These are phyloP conservation scores for Apis laboriosa DNA, from an alignment of 1,140 invertebrate genomes.

Conservation along the genomic window DNA sequence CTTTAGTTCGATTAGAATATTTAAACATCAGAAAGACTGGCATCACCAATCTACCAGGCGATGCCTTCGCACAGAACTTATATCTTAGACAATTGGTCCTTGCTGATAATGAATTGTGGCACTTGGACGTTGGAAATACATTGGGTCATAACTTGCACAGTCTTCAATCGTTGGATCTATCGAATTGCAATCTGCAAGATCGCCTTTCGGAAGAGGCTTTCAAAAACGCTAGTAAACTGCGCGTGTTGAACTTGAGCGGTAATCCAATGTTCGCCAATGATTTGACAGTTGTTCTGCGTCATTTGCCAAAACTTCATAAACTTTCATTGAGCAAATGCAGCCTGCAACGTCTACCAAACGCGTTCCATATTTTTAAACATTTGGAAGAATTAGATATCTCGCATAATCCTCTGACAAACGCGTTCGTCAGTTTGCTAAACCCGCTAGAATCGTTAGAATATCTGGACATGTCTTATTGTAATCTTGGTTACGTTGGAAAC, in stretches of 20 bases:
- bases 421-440: slow-evolving; percentile 85
- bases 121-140: slow-evolving; percentile 85
- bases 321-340: slow-evolving; percentile 86
- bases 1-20: slow-evolving; percentile 83
- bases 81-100: slow-evolving; percentile 85
- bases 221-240: slow-evolving; percentile 85
- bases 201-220: slow-evolving; percentile 86
- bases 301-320: slow-evolving; percentile 84
- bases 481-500: slow-evolving; percentile 84
- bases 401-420: slow-evolving; percentile 86
- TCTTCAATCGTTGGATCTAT: slow-evolving; percentile 86
- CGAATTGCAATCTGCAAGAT: slow-evolving; percentile 86
- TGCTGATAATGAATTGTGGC: slow-evolving; percentile 85
- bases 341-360: slow-evolving; percentile 84
- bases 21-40: slow-evolving; percentile 84
- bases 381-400: slow-evolving; percentile 86
- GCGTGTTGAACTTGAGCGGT: slow-evolving; percentile 84
- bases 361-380: slow-evolving; percentile 85
- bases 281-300: slow-evolving; percentile 85
- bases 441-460: slow-evolving; percentile 85
- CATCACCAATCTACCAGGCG: slow-evolving; percentile 84
- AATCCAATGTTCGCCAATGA: slow-evolving; percentile 86
- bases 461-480: slow-evolving; percentile 88
- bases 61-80: slow-evolving; percentile 85
- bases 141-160: slow-evolving; percentile 85